phyloP scores from a whole-genome alignment of 2,797 vertebrate species.

The Amazona finschi region DNA sequence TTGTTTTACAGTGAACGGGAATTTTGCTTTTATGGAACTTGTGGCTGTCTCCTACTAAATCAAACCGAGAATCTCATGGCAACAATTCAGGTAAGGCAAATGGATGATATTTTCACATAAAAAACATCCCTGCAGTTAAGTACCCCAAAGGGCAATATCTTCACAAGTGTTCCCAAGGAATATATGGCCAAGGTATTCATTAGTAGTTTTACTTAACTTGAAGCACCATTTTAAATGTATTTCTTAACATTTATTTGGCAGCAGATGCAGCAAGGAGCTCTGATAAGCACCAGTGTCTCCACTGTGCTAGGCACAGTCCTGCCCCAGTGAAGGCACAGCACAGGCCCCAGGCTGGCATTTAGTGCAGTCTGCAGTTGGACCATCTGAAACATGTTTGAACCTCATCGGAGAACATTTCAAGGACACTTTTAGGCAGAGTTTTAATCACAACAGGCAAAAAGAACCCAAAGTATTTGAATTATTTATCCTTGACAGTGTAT shows the following conservation, averaged over 20 bases:
- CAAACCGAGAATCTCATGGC: background rate
- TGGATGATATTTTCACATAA: background rate
- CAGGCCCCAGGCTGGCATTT: background rate
- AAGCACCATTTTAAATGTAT: background rate
- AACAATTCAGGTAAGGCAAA: background rate
- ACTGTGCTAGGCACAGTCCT: background rate
- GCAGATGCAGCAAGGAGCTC: background rate
- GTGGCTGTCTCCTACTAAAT: background rate
- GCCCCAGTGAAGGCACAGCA: background rate
- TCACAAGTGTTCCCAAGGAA: background rate
- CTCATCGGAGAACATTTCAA: slow-evolving; percentile 17
- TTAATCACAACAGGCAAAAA: background rate
- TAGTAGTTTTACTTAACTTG: background rate
- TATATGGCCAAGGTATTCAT: background rate
- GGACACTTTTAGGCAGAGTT: slow-evolving; percentile 30
- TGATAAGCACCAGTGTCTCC: background rate
- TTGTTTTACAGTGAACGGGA: background rate
- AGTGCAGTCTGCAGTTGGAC: background rate
- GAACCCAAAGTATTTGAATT: slow-evolving; percentile 40
- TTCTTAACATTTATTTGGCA: background rate
- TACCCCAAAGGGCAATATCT: background rate
- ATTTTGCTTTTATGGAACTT: background rate
- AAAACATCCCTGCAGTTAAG: background rate
- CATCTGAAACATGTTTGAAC: slow-evolving; percentile 2
- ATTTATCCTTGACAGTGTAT: slow-evolving; percentile 52